Conservation (phyloP, 2,113 vertebrate genomes). For the Ursus arctos region DNA sequence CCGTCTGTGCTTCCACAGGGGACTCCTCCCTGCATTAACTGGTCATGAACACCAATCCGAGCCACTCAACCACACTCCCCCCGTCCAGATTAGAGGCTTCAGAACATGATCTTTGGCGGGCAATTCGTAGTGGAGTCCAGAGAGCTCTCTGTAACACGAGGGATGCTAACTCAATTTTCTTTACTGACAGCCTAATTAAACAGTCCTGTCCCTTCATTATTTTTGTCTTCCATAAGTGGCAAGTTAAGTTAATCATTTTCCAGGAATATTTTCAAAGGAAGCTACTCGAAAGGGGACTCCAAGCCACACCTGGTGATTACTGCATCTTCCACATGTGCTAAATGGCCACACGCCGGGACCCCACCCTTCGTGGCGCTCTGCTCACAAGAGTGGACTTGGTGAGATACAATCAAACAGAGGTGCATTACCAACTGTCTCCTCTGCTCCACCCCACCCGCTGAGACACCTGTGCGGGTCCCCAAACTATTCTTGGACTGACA, state of each 20-base stretch:
- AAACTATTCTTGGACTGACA: not conserved
- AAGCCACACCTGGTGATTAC: not conserved
- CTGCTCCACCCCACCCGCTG: not conserved
- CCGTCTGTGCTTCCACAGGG: not conserved
- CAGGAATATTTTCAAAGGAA: not conserved
- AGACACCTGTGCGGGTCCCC: not conserved
- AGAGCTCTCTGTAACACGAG: not conserved
- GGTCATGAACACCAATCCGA: not conserved
- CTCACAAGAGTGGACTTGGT: accelerated
- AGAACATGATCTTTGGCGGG: not conserved
- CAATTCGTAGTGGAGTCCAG: not conserved
- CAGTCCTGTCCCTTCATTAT: constrained; percentile 24
- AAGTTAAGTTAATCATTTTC: not conserved
- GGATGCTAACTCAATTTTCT: constrained; percentile 18
- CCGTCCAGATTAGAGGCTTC: not conserved
- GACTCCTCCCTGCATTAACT: accelerated
- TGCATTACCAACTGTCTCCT: not conserved
- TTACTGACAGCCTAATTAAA: constrained; percentile 55
- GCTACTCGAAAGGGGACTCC: not conserved
- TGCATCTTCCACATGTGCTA: not conserved
- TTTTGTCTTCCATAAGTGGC: constrained; percentile 55
- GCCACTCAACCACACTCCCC: too few species aligned
- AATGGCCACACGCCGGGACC: not conserved
- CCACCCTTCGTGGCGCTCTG: not conserved
- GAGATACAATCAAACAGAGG: not conserved